Conservation (phyloP, 1,140 invertebrate genomes). For the Atopsyche davidsoni region DNA sequence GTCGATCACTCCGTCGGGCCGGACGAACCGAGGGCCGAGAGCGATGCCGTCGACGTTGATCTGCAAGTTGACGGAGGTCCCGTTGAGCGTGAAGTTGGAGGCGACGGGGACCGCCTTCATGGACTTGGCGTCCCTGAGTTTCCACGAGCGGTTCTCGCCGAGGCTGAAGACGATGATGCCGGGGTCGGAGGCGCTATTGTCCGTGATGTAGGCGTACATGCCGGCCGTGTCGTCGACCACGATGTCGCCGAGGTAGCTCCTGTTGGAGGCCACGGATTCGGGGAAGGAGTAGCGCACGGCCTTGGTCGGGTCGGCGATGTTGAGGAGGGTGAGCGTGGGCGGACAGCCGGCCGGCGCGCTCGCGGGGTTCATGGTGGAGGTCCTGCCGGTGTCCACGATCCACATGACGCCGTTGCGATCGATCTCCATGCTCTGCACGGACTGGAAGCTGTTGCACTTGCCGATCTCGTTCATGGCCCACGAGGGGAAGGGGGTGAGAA, state of each 20-base stretch:
- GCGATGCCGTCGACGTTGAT: constrained; percentile 62
- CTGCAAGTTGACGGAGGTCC: constrained; percentile 45
- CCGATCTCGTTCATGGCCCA: constrained; percentile 59
- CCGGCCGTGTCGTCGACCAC: constrained; percentile 62
- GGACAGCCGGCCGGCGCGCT: constrained; percentile 44
- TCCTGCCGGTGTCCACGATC: constrained; percentile 61
- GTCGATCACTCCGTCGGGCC: constrained; percentile 37
- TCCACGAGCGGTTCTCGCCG: constrained; percentile 58
- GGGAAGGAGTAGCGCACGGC: constrained; percentile 51
- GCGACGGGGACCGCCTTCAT: constrained; percentile 56
- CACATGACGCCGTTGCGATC: constrained; percentile 63
- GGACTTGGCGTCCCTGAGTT: constrained; percentile 54
- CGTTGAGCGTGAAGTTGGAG: constrained; percentile 51
- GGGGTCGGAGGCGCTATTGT: constrained; percentile 57
- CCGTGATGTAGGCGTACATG: constrained; percentile 63
- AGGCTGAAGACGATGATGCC: constrained; percentile 64
- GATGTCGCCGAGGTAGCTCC: constrained; percentile 59
- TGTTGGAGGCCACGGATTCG: constrained; percentile 45
- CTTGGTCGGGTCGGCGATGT: constrained; percentile 49
- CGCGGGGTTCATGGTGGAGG: constrained; percentile 44
- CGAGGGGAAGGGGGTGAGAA: constrained; percentile 58
- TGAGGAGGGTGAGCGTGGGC: constrained; percentile 61
- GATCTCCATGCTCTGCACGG: constrained; percentile 65
- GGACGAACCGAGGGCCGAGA: constrained; percentile 50
- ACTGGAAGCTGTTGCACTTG: constrained; percentile 58